Conservation (phyloP, 2,797 vertebrate species). For the Phyllotis vaccarum region DNA sequence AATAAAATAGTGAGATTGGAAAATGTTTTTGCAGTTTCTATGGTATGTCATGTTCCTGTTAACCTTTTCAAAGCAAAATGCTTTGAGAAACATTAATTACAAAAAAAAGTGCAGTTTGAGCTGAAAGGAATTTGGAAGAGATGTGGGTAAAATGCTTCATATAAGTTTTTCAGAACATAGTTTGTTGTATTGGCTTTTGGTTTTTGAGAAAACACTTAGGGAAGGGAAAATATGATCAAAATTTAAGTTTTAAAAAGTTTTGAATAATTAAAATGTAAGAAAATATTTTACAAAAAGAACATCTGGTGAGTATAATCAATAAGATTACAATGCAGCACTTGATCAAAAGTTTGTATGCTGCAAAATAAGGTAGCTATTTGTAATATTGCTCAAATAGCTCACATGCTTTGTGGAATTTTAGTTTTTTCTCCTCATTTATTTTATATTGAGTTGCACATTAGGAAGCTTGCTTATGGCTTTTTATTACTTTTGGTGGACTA, state of each 20-base stretch:
- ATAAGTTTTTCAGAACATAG: conserved; percentile 43
- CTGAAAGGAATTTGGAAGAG: conserved; percentile 65
- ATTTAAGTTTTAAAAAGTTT: too few species aligned
- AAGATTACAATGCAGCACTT: neutral
- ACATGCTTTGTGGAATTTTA: neutral
- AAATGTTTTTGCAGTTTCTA: conserved; percentile 76
- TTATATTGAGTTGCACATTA: neutral
- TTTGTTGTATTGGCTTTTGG: too few species aligned
- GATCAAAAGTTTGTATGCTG: neutral
- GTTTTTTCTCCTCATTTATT: neutral
- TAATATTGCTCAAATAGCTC: neutral
- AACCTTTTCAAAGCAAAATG: conserved; percentile 84
- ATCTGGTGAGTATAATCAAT: conserved; percentile 33
- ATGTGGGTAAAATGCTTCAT: neutral
- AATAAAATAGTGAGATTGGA: conserved; percentile 74
- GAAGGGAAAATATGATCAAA: too few species aligned
- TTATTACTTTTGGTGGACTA: neutral
- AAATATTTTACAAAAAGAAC: too few species aligned
- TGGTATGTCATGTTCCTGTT: conserved; percentile 72
- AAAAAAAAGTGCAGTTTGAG: conserved; percentile 70
- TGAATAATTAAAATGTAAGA: too few species aligned
- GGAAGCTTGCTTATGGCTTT: neutral
- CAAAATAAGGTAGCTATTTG: neutral
- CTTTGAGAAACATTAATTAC: conserved; percentile 77
- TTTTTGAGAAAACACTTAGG: too few species aligned